phyloP scores from a whole-genome alignment of 2,888 invertebrate species.

The Tenthredo livida region DNA sequence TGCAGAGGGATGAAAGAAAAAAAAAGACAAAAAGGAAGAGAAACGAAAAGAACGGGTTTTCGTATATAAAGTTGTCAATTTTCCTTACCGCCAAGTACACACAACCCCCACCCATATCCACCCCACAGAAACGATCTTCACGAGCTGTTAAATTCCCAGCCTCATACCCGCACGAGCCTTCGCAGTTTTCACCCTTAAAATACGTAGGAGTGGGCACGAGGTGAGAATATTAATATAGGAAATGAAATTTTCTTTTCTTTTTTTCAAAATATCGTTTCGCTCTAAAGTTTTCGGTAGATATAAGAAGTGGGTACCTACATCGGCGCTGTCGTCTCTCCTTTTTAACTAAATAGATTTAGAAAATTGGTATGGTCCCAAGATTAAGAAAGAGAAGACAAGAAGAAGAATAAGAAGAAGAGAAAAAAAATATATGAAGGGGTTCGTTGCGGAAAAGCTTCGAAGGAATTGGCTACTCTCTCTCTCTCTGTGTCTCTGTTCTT shows the following conservation, averaged over 20 bases:
- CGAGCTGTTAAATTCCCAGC: constrained; percentile 9
- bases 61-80: constrained; percentile 28
- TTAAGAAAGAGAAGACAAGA: background rate
- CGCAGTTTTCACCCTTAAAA: background rate
- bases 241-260: background rate
- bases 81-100: background rate
- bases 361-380: background rate
- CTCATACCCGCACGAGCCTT: background rate
- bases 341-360: background rate
- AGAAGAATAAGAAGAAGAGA: too few species aligned
- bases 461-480: background rate
- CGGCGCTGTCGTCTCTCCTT: background rate
- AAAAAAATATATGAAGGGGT: background rate
- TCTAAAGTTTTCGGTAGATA: background rate
- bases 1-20: background rate
- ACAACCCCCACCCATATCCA: background rate
- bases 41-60: background rate
- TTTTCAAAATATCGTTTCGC: background rate
- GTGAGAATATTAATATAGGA: background rate
- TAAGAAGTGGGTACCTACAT: background rate
- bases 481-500: background rate
- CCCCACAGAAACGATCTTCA: background rate
- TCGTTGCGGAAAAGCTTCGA: background rate
- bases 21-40: background rate
- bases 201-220: background rate